Evolutionary conservation across 1,140 invertebrate genomes (phyloP), one percentile per base, ranked within the genome.

Genomic region (Oscheius sp.): DNA sequence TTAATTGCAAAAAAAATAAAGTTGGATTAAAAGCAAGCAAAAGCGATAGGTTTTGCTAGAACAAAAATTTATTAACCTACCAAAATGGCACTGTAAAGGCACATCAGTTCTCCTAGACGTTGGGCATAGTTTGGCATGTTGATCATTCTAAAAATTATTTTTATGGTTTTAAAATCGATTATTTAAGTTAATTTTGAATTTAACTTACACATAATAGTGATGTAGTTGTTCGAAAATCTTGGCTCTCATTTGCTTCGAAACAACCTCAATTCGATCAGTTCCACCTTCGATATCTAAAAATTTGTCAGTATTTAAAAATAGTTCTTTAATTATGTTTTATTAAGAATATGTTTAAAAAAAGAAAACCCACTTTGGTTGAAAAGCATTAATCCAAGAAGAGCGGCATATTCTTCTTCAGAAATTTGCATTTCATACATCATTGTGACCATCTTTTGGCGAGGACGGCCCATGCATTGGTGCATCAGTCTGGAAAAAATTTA

Each of bases 401-500:
- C 49, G 7, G 49, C 49, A 23, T 55, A 55, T 23, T 55, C 49
- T 26, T 55, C 49, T 7, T 55, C 49, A 4, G 49, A 20, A 4
- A 55, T 55, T 23, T 55, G 49, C 7, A 55, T 7, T 26, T 55
- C 49, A 23, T 55, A 55, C 49, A 55, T 55, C 49, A 55, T 55
- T 26, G 15, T 20, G 23, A 55, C 49, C 49, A 55, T 55, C 23
- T 55, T 55, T 23, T 55, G 49, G 7, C 49, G 7, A 7, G 49
- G 49, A 20, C 49, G 7, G 7, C 49, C 49, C 49, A 55, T 55
- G 23, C 49, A 55, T 55, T 55, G 49, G 49, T 15, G 15, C 49
- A 55, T 7, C 7, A 55, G 49, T 55, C 49, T 55, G 49, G 23
- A 55, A 55, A 55, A 26, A 23, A 7, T 23, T 13, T 55, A 4